Percentiles rank a stretch among this genome's conserved stretches.
Evolutionary conservation across 37 sponge, comb jelly and placozoan genomes (phyloP).

Genomic region (Geodia barretti): DNA sequence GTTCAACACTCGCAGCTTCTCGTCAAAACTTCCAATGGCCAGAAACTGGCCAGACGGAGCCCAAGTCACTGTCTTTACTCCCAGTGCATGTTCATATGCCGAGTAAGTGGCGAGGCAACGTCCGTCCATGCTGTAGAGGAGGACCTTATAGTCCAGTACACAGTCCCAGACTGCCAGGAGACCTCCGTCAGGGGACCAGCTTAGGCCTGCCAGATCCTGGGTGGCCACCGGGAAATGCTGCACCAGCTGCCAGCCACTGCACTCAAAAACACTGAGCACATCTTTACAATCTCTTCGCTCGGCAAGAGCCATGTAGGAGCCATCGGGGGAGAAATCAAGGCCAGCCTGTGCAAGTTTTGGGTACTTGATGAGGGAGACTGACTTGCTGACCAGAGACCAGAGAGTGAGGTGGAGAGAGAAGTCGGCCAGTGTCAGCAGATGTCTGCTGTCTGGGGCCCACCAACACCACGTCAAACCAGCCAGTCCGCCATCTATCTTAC

Average conservation of each 20-base stretch:
- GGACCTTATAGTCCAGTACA: slow-evolving; percentile 55
- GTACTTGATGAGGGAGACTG: slow-evolving; percentile 92
- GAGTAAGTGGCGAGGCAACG: slow-evolving; percentile 67
- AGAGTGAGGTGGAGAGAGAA: slow-evolving; percentile 92
- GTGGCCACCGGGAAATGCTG: slow-evolving; percentile 88
- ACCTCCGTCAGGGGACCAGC: slow-evolving; percentile 84
- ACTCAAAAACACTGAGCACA: slow-evolving; percentile 86
- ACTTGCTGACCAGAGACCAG: slow-evolving; percentile 93
- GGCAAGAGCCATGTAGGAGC: slow-evolving; percentile 84
- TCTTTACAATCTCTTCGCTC: slow-evolving; percentile 95
- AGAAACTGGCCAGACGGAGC: slow-evolving; percentile 91
- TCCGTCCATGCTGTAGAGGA: slow-evolving; percentile 89
- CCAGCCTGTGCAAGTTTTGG: slow-evolving; percentile 79
- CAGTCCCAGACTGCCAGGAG: slow-evolving; percentile 89
- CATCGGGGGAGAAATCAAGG: slow-evolving; percentile 78
- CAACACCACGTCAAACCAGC: slow-evolving; percentile 79
- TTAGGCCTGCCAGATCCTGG: slow-evolving; percentile 75
- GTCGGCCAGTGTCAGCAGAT: slow-evolving; percentile 89
- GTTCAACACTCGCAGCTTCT: slow-evolving; percentile 83
- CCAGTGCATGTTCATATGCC: slow-evolving; percentile 77
- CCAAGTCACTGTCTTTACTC: slow-evolving; percentile 77
- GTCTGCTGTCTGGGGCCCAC: slow-evolving; percentile 94
- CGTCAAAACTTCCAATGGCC: slow-evolving; percentile 93
- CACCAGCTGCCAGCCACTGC: slow-evolving; percentile 76
- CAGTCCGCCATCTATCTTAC: slow-evolving; percentile 97